Evolutionary conservation across 2,113 vertebrate species (phyloP).

Genomic region (Labeo catla): DNA sequence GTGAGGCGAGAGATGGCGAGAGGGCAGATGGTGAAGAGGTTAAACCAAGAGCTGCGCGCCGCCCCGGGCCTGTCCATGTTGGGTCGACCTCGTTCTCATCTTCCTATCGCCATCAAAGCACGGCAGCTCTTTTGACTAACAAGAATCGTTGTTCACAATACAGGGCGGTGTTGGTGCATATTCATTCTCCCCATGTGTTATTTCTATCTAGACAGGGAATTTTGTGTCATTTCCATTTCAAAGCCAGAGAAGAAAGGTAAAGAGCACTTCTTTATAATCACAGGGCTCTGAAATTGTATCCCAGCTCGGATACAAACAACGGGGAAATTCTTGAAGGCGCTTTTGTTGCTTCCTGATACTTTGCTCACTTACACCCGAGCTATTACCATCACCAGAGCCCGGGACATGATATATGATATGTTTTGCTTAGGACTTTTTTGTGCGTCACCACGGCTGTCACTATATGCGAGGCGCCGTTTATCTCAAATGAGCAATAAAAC

Average conservation of each 20-base stretch:
- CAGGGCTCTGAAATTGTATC: constrained; percentile 21
- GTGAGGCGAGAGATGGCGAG: constrained; percentile 17
- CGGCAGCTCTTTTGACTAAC: constrained; percentile 20
- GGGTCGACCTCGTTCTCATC: constrained; percentile 34
- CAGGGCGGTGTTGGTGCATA: constrained; percentile 35
- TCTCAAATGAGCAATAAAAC: constrained; percentile 53
- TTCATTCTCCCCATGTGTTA: constrained; percentile 44
- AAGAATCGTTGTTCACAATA: not conserved
- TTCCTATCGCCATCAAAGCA: not conserved
- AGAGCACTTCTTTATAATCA: constrained; percentile 28
- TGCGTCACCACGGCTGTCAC: not conserved
- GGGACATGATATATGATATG: constrained; percentile 36
- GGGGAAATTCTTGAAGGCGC: constrained; percentile 18
- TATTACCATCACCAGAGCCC: constrained; percentile 15
- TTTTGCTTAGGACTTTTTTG: constrained; percentile 16
- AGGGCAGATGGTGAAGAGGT: constrained; percentile 39
- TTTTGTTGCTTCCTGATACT: constrained; percentile 9
- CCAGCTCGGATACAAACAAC: constrained; percentile 9
- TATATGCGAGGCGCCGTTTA: constrained; percentile 35
- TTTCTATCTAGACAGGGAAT: constrained; percentile 26
- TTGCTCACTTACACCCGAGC: constrained; percentile 8
- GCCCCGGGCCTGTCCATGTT: constrained; percentile 2
- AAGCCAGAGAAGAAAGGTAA: constrained; percentile 16
- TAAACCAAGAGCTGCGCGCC: not conserved
- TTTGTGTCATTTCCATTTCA: constrained; percentile 15